A percentile compares a stretch with the other conserved stretches of the same genome.
phyloP scores from a whole-genome alignment of 2,113 vertebrate genomes.

The Amia ocellicauda region DNA sequence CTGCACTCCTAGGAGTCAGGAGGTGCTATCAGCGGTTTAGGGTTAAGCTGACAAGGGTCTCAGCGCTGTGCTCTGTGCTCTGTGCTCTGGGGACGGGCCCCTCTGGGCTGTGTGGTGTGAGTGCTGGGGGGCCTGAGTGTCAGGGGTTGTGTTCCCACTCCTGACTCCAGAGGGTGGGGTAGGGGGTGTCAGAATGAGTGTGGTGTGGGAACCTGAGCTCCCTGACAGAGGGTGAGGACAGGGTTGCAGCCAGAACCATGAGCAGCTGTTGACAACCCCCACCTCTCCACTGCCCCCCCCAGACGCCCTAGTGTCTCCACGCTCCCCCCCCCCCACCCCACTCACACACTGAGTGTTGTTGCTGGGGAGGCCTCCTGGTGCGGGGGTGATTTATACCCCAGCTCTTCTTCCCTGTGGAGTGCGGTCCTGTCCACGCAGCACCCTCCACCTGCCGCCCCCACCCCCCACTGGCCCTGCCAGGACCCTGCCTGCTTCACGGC shows the following conservation, averaged over 20 bases:
- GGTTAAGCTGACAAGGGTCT: no score
- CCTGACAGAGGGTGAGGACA: background rate
- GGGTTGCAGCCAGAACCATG: background rate
- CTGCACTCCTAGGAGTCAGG: no score
- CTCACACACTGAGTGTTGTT: background rate
- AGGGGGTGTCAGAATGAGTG: no score
- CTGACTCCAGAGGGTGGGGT: no score
- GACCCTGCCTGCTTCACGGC: conserved; percentile 14
- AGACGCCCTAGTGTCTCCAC: background rate
- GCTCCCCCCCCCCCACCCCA: background rate
- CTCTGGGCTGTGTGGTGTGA: no score
- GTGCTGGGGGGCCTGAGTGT: no score
- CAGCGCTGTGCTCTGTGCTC: no score
- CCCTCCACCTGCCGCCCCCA: conserved; percentile 19
- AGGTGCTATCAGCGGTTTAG: no score
- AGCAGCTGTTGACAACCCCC: background rate
- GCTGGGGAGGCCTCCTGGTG: background rate
- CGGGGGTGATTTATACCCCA: conserved; percentile 46
- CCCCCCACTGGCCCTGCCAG: conserved; percentile 24
- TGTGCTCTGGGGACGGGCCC: no score
- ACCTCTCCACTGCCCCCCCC: no score
- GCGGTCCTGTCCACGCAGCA: no score
- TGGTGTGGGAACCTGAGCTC: background rate
- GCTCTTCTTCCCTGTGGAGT: conserved; percentile 22
- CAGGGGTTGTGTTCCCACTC: no score